Conservation (phyloP, 2,113 vertebrate species). For the Cranoglanis bouderius region DNA sequence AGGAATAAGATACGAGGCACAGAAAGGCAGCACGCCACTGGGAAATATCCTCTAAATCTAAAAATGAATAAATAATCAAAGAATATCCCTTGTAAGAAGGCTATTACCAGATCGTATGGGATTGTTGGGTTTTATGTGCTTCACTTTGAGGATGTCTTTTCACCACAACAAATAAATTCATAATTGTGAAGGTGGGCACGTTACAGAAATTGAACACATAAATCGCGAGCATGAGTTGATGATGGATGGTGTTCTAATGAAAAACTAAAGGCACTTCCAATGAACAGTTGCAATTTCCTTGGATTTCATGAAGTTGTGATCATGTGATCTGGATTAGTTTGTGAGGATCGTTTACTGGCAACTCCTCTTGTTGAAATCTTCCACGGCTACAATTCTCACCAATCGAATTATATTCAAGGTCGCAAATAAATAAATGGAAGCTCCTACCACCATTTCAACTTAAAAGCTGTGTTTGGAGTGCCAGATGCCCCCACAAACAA, state of each 20-base stretch:
- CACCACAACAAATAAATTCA: conserved; percentile 1
- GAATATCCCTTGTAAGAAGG: conserved; percentile 43
- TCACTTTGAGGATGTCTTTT: conserved; percentile 22
- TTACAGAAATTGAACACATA: conserved; percentile 6
- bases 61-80: conserved; percentile 54
- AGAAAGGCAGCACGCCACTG: conserved; percentile 42
- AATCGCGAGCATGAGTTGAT: background rate
- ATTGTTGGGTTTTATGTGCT: conserved; percentile 5
- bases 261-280: background rate
- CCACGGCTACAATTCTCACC: background rate
- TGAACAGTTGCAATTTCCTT: background rate
- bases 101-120: conserved; percentile 30
- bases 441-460: background rate
- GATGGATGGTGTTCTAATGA: background rate
- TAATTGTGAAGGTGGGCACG: conserved; percentile 6
- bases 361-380: background rate
- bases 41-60: conserved; percentile 53
- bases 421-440: background rate
- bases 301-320: background rate
- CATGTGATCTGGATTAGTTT: background rate
- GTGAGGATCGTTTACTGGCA: background rate
- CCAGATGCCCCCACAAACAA: background rate
- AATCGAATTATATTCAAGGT: background rate
- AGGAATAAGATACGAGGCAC: conserved; percentile 38
- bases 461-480: background rate